phyloP scores from a whole-genome alignment of 2,888 invertebrate genomes.

The Apeira syringaria region DNA sequence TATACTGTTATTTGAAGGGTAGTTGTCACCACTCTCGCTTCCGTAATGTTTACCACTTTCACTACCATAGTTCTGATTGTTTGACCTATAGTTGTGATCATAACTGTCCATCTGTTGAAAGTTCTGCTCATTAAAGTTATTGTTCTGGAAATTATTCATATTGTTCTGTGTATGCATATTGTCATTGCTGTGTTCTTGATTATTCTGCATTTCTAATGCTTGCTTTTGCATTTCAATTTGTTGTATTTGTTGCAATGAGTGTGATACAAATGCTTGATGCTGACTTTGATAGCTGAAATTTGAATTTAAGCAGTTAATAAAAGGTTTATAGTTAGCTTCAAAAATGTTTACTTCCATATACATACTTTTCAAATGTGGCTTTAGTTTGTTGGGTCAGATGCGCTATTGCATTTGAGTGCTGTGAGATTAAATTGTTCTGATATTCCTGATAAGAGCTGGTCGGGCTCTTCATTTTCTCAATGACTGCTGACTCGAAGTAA shows the following conservation, averaged over 20 bases:
- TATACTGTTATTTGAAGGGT: conserved; percentile 68
- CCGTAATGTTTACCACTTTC: conserved; percentile 56
- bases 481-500: conserved; percentile 92
- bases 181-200: conserved; percentile 60
- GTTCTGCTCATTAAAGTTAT: conserved; percentile 62
- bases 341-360: conserved; percentile 26
- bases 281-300: conserved; percentile 91
- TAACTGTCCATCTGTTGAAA: conserved; percentile 58
- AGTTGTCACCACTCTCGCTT: conserved; percentile 73
- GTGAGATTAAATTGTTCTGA: conserved; percentile 92
- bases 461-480: conserved; percentile 94
- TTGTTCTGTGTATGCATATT: conserved; percentile 53
- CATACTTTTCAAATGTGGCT: conserved; percentile 90
- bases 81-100: conserved; percentile 56
- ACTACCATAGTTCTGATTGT: conserved; percentile 70
- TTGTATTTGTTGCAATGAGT: conserved; percentile 94
- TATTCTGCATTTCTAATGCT: conserved; percentile 82
- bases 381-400: conserved; percentile 92
- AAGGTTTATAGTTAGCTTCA: not conserved
- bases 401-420: conserved; percentile 90
- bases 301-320: conserved; percentile 1
- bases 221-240: conserved; percentile 92
- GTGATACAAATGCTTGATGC: conserved; percentile 97
- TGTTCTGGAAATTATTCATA: conserved; percentile 58
- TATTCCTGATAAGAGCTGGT: conserved; percentile 94